Evolutionary conservation across 2,113 vertebrate genomes (phyloP), one percentile per base, ranked within the genome.

Genomic region (Mirounga angustirostris): DNA sequence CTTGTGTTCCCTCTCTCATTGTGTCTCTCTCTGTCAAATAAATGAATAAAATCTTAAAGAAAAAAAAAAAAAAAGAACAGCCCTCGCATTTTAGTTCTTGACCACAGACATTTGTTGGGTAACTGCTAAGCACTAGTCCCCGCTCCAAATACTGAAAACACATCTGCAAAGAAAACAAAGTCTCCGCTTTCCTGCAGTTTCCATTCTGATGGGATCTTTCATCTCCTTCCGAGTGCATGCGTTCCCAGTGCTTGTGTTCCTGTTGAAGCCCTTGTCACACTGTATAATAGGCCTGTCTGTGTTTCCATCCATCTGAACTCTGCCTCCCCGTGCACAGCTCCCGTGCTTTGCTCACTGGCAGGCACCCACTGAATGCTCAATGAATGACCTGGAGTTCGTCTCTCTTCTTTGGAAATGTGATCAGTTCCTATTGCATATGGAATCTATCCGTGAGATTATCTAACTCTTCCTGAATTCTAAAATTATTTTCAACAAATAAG

Each of bases 31-130:
- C 40, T 43, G 40, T 43, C 40, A 43, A 43, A 43, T 43, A 43
- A 43, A 43, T 43, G 40, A 43, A 43, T 43, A 43, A 43, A 43
- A 43, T 43, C 40, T 43, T 43, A 43, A 43, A 43, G 40, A 43
- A 43, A 43, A 43, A 43, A 43, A 40, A 40, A 43, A 40, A 43
- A 43, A 43, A 43, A 76, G 11, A 84, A 40, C 46, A 21, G 14
- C 79, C 78, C 86, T 46, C 6, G 12, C 36, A 94, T 28, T 76
- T 96, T 36, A 95, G 61, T 78, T 96, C 83, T 93, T 93, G 24
- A 80, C 74, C 84, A 86, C 30, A 83, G 87, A 59, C 63, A 24
- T 96, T 92, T 86, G 50, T 40, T 67, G 40, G 30, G 18, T 94
- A 90, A 56, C 9, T 89, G 30, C 59, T 89, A 10, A 84, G 33